Evolutionary conservation across 2,113 vertebrate species (phyloP), one percentile per base, ranked within the genome.

Genomic region (Cyanocitta stelleri): DNA sequence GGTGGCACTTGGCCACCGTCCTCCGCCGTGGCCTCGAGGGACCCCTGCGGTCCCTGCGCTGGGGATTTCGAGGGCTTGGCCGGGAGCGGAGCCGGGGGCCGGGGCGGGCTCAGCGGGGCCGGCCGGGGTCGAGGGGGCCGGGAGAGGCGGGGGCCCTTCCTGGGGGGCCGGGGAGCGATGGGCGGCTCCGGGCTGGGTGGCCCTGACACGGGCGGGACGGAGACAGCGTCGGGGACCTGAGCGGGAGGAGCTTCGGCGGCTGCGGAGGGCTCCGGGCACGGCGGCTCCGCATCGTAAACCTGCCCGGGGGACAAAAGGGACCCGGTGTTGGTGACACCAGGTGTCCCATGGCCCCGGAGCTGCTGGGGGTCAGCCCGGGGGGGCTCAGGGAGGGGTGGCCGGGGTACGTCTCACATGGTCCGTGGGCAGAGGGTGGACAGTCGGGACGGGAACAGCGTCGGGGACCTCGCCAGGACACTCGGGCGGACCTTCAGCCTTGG

Each of bases 351-450:
- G 49, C 23, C 15, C 37, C 33, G 15, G 41, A 39, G 29, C 33
- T 32, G 59, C 41, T 12, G 59, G 29, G 29, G 59, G 19, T 85
- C 69, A 33, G 69, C 18, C 22, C 27, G 68, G 16, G 46, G 30
- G 37, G 17, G 35, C 27, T 21, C 54, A 21, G 21, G 9, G 27
- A 59, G 14, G 44, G 37, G 13, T 2, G 35, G 8, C 11, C 21
- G 27, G 37, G 63, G 9, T 22, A 7, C 21, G 3, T 26, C 94
- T 91, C 97, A 98, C 98, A 97, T 97, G 69, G 2, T 6, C 13
- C 5, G 33, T 62, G 1, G 33, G 23, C 48, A 21, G 19, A 63
- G 27, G 32, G 13, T 4, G 33, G 51, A 7, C 59, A 33, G 3
- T 4, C 26, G 11, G n/a, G 63, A 12, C 9, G 6, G 43, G 12